A percentile compares a stretch with the other conserved stretches of the same genome.
These are phyloP conservation scores for Atta texana DNA, from an alignment of 1,140 invertebrate species.

Conservation along the genomic window DNA sequence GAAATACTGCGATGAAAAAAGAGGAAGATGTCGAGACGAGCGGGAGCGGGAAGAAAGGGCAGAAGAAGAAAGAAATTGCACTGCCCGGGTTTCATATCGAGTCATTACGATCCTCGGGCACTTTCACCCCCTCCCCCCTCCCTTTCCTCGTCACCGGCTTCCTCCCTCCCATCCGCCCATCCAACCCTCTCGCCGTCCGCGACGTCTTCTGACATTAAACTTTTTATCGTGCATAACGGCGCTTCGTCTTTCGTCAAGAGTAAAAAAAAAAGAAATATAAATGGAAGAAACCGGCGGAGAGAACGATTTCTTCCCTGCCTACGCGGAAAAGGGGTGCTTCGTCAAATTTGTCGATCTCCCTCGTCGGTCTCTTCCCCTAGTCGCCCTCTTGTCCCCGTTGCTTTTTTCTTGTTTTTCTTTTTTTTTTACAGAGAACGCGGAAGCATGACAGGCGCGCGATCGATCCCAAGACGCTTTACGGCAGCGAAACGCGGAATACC, in stretches of 20 bases:
- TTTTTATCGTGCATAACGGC: conserved; percentile 82
- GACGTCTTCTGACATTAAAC: conserved; percentile 81
- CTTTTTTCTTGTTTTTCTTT: neutral
- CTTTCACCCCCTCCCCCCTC: too few species aligned
- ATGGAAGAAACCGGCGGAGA: conserved; percentile 71
- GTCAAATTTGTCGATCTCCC: conserved; percentile 74
- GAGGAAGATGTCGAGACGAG: conserved; percentile 75
- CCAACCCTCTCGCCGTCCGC: conserved; percentile 26
- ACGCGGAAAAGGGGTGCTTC: conserved; percentile 68
- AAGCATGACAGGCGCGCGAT: conserved; percentile 61
- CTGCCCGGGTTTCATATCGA: conserved; percentile 50
- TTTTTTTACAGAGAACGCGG: conserved; percentile 37
- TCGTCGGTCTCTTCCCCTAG: conserved; percentile 57
- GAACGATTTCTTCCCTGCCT: conserved; percentile 62
- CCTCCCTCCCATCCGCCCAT: too few species aligned
- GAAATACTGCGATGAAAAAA: conserved; percentile 83
- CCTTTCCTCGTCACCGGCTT: too few species aligned
- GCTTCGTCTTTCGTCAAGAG: conserved; percentile 73
- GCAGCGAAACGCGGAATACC: conserved; percentile 55
- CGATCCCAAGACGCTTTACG: conserved; percentile 62
- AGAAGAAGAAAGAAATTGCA: conserved; percentile 81
- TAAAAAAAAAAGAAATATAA: conserved; percentile 68
- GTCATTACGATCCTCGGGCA: too few species aligned
- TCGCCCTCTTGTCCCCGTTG: neutral
- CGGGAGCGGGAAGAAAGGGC: conserved; percentile 64